Evolutionary conservation across 2,113 vertebrate species (phyloP).

Genomic region (Chaetodon trifascialis): DNA sequence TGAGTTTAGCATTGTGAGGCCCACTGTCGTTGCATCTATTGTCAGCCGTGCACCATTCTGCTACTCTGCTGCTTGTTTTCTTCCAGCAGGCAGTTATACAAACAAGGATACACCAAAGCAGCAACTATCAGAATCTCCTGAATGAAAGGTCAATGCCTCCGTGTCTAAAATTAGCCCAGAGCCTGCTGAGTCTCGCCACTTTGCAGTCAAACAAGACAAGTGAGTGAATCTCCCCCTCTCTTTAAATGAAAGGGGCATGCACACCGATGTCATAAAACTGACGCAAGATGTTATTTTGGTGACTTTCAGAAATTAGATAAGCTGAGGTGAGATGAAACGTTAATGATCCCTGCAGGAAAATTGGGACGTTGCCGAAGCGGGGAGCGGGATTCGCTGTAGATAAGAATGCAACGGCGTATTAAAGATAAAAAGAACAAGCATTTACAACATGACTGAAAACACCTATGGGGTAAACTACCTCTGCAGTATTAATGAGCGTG

Average conservation of each 20-base stretch:
- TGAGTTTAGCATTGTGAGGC: too few species aligned
- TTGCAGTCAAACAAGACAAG: background rate
- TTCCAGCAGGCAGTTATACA: conserved; percentile 28
- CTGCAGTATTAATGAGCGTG: conserved; percentile 4
- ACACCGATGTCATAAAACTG: background rate
- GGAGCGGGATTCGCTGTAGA: background rate
- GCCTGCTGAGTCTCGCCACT: background rate
- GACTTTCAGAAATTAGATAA: conserved; percentile 4
- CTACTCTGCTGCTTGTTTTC: conserved; percentile 12
- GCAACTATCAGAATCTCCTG: conserved; percentile 39
- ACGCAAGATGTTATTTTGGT: background rate
- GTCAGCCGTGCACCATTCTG: background rate
- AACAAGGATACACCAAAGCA: conserved; percentile 32
- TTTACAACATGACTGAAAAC: background rate
- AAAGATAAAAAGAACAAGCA: background rate
- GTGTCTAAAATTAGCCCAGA: conserved; percentile 56
- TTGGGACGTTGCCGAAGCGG: background rate
- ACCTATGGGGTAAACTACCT: background rate
- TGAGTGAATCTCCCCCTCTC: background rate
- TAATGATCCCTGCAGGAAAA: background rate
- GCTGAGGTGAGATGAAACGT: conserved; percentile 7
- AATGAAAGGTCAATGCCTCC: conserved; percentile 67
- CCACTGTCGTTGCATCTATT: background rate
- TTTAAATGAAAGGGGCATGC: background rate
- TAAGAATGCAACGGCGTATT: background rate